Conservation (phyloP, 1,140 invertebrate genomes). For the Alviniconcha marisindica region DNA sequence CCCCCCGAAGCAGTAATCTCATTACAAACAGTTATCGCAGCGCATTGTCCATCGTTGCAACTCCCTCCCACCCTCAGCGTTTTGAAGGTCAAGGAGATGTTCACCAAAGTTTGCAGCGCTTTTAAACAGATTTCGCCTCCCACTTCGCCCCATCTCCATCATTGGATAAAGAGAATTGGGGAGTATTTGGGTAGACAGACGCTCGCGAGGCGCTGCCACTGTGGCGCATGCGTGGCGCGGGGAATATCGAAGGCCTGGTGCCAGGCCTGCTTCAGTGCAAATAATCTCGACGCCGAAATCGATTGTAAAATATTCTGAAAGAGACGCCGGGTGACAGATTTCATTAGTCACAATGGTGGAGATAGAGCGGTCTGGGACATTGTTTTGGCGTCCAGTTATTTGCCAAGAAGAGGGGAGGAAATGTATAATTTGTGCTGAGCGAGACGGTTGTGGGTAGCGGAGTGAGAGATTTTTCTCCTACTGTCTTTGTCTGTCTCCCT, state of each 20-base stretch:
- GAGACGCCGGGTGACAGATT: slow-evolving; percentile 3
- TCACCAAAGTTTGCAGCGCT: no score
- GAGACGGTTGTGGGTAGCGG: no score
- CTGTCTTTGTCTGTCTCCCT: no score
- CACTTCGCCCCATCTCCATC: neutral
- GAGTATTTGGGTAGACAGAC: slow-evolving; percentile 2
- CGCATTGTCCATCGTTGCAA: no score
- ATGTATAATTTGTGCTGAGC: slow-evolving; percentile 2
- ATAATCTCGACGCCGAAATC: slow-evolving; percentile 12
- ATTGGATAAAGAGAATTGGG: neutral
- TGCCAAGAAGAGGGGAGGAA: neutral
- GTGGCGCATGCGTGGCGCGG: neutral
- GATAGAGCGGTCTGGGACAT: neutral
- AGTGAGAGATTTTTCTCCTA: no score
- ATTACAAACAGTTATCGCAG: no score
- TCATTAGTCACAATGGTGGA: neutral
- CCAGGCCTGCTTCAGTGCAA: neutral
- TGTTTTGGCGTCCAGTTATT: neutral
- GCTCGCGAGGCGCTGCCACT: neutral
- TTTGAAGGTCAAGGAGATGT: no score
- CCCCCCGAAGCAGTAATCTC: neutral
- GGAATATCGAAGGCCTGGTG: neutral
- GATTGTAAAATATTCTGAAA: slow-evolving; percentile 15
- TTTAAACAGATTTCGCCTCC: neutral
- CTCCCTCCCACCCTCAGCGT: no score